Evolutionary conservation across 2,888 invertebrate species (phyloP), one percentile per base, ranked within the genome.

Genomic region (Synanthedon formicaeformis): DNA sequence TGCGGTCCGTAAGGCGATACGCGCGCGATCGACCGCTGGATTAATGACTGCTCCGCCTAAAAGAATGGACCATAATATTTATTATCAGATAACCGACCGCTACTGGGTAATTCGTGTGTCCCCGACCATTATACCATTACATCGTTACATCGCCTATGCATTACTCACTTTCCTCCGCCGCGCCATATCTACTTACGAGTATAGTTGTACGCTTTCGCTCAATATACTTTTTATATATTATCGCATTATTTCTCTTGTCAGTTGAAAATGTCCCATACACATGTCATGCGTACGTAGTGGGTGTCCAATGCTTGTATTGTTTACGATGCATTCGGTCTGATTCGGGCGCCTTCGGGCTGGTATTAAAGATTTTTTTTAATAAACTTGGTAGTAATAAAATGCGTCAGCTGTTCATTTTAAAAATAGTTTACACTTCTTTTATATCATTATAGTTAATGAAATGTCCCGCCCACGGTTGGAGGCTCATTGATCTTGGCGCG

Each of bases 31-130:
- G 81, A 79, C 77, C 76, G 61, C 71, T 80, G 79, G 83, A 86
- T 87, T 86, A 86, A 87, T 87, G 86, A 83, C 82, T 73, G 77
- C 73, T 81, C 78, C 81, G 78, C 79, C 82, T 83, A 86, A 87
- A 87, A 87, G 86, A 87, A 87, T 85, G 83, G 82, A 75, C 80
- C 73, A 80, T 79, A 84, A 86, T 86, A 86, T 87, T 86, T 86
- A 85, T 86, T 84, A 87, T 87, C 84, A 79, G 87, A 87, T 87
- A 85, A 81, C 77, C 73, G 72, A 56, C 67, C 71, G 86, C 87
- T 87, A 87, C 87, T 70, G 86, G 81, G 78, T 78, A 81, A 85
- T 84, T 81, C 82, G 79, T 81, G 75, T 82, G 84, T 82, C 81
- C 71, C 76, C 67, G 65, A 67, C 79, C 78, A 83, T 83, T 82